Base-by-base conservation (phyloP, 2,113 vertebrate genomes). In the Chelonoidis abingdonii region DNA sequence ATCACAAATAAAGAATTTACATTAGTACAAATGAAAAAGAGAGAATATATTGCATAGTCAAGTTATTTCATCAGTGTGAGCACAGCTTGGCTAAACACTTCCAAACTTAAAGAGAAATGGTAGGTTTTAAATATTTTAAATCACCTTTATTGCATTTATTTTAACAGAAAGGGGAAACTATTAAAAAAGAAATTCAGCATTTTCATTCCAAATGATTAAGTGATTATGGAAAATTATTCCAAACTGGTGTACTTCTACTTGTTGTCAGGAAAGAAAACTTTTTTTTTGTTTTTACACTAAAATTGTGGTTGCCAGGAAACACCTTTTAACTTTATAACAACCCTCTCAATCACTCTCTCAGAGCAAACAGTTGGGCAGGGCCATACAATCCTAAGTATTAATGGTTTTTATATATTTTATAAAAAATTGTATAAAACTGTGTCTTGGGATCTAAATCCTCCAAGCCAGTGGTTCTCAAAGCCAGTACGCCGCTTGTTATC, bases 11-110 rank as follows among this genome's bases (percentile, higher is more conserved):
- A 54, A 92, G 49, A 80, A 85, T 22, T 93, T 53, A 53, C 11
- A 17, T 94, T 84, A 85, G 75, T 80, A 88, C 75, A 88, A 91
- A 93, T 69, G 62, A 95, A 75, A 83, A 88, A 53, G 54, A 89
- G 29, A 91, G 2, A n/a, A 83, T 0, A 44, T 25, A 38, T 88
- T 49, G 79, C 12, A 81, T 50, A 94, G 62, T 5, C n/a, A 38
- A 72, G 54, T 84, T 54, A 79, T 29, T 96, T 93, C 53, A 76
- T 85, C 80, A 78, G 44, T 1, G 59, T 47, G 38, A 93, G 62
- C 12, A 82, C 38, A 44, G 75, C 56, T 84, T 19, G 31, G 41
- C 19, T 87, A 96, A 92, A 62, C 14, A 29, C 11, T 86, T 50
- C 13, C n/a, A 86, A 94, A 87, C 16, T 59, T 2, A 10, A 10